Conservation (phyloP, 2,797 vertebrate genomes). For the Megaceryle alcyon region DNA sequence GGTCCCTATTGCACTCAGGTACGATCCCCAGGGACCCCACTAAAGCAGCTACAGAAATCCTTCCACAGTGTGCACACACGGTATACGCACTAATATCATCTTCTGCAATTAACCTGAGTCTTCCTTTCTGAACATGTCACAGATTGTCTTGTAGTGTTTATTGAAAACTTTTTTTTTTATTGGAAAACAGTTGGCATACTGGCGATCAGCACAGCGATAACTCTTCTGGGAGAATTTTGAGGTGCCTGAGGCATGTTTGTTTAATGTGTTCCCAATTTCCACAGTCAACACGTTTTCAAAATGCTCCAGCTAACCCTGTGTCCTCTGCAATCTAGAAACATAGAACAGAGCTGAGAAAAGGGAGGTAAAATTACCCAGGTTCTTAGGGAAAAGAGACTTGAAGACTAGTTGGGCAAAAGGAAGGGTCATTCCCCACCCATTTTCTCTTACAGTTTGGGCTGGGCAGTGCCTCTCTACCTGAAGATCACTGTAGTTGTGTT, state of each 20-base stretch:
- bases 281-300: neutral
- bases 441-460: neutral
- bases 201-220: neutral
- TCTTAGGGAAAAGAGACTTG: neutral
- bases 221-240: neutral
- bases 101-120: neutral
- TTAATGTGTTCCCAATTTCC: neutral
- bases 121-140: neutral
- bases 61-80: neutral
- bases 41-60: neutral
- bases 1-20: neutral
- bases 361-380: neutral
- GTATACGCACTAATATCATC: neutral
- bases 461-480: neutral
- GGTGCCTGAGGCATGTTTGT: neutral
- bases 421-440: neutral
- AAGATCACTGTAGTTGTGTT: neutral
- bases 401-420: neutral
- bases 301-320: fast-evolving
- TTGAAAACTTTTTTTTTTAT: neutral
- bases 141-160: neutral
- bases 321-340: neutral
- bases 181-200: neutral
- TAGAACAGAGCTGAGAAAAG: neutral
- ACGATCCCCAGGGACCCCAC: neutral